Percentiles rank a stretch among this genome's conserved stretches.
These are phyloP conservation scores for Carapus acus DNA, from an alignment of 2,797 vertebrate species.

Conservation along the genomic window DNA sequence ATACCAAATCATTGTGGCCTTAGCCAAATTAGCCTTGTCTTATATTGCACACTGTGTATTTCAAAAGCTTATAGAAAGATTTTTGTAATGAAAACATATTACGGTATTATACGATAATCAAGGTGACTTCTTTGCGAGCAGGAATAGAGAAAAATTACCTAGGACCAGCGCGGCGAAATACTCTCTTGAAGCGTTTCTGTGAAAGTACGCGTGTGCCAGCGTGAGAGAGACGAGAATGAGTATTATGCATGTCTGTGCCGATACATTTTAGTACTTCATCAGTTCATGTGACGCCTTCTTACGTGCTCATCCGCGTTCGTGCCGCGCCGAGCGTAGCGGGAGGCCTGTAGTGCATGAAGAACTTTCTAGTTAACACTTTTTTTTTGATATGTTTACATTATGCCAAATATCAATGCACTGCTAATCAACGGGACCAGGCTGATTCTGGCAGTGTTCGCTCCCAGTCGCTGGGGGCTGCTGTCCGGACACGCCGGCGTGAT, in stretches of 20 bases:
- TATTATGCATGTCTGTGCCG: slow-evolving; percentile 48
- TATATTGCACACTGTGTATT: slow-evolving; percentile 76
- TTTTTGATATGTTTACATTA: slow-evolving; percentile 75
- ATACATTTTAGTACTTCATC: slow-evolving; percentile 48
- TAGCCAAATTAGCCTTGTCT: slow-evolving; percentile 67
- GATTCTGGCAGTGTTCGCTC: slow-evolving; percentile 52
- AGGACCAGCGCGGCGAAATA: slow-evolving; percentile 46
- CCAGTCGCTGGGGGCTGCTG: slow-evolving; percentile 43
- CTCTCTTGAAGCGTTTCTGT: slow-evolving; percentile 52
- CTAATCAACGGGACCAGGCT: slow-evolving; percentile 55
- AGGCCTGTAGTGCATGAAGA: slow-evolving; percentile 73
- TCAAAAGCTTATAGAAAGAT: slow-evolving; percentile 68
- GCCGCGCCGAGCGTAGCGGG: slow-evolving; percentile 61
- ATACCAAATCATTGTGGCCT: slow-evolving; percentile 66
- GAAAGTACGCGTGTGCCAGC: slow-evolving; percentile 42
- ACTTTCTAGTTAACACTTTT: slow-evolving; percentile 67
- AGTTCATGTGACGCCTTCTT: slow-evolving; percentile 54
- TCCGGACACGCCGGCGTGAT: slow-evolving; percentile 28
- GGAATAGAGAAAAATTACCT: slow-evolving; percentile 52
- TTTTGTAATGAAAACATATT: slow-evolving; percentile 44
- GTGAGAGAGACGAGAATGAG: slow-evolving; percentile 49
- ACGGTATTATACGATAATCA: slow-evolving; percentile 53
- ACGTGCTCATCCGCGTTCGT: slow-evolving; percentile 57
- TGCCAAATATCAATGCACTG: slow-evolving; percentile 72
- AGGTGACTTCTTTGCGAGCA: slow-evolving; percentile 47